Evolutionary conservation across 2,888 invertebrate species (phyloP).

Genomic region (Epistrophella euchroma): DNA sequence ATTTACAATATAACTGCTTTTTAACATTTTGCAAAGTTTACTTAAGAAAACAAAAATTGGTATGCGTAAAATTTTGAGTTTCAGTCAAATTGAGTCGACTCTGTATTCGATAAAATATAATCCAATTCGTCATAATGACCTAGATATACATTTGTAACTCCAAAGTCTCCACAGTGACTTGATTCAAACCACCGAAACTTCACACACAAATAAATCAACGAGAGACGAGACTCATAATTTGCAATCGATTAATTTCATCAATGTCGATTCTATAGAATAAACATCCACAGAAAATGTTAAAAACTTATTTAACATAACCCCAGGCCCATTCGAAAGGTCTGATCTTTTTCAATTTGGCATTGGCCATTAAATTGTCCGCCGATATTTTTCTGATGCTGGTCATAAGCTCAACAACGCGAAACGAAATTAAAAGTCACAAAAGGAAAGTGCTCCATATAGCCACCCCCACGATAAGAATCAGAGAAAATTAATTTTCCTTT

Average conservation of each 20-base stretch:
- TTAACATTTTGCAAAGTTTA: no score
- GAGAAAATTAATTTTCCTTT: constrained; percentile 66
- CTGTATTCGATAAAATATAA: background rate
- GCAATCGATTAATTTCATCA: constrained; percentile 73
- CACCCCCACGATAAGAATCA: constrained; percentile 29
- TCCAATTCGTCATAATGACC: background rate
- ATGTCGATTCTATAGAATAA: constrained; percentile 51
- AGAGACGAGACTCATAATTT: constrained; percentile 62
- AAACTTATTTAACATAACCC: constrained; percentile 59
- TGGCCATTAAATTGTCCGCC: constrained; percentile 41
- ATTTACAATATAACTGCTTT: no score
- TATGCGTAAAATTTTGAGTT: no score
- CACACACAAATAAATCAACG: background rate
- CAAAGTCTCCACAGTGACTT: constrained; percentile 22
- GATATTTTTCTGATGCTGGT: constrained; percentile 21
- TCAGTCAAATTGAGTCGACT: background rate
- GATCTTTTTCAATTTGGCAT: constrained; percentile 64
- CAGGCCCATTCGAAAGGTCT: constrained; percentile 40
- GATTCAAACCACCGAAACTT: background rate
- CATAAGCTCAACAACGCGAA: constrained; percentile 68
- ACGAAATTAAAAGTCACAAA: constrained; percentile 73
- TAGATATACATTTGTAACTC: background rate
- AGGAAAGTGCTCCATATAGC: constrained; percentile 33
- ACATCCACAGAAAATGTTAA: constrained; percentile 56
- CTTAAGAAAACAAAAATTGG: no score